These are phyloP conservation scores for Drosophila rellima DNA, from an alignment of 2,888 invertebrate species.

Conservation along the genomic window DNA sequence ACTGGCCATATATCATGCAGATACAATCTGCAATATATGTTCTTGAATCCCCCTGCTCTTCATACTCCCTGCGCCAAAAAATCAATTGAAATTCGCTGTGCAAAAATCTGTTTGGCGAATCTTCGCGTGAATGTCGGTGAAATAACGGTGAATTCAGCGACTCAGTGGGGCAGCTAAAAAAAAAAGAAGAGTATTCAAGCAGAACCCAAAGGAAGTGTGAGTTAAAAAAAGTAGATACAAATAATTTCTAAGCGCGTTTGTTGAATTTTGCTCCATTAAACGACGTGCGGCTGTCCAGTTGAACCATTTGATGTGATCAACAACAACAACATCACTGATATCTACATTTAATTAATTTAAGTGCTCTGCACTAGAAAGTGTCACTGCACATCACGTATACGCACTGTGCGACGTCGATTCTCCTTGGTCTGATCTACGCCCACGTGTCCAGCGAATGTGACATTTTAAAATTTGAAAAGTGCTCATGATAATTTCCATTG, in stretches of 20 bases:
- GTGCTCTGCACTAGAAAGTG: constrained; percentile 64
- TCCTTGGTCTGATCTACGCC: constrained; percentile 53
- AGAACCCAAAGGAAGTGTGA: constrained; percentile 42
- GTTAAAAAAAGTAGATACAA: constrained; percentile 3
- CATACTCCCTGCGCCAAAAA: background rate
- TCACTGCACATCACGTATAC: constrained; percentile 69
- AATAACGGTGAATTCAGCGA: constrained; percentile 57
- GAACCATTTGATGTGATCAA: constrained; percentile 48
- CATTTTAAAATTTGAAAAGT: constrained; percentile 64
- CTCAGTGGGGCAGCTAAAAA: constrained; percentile 47
- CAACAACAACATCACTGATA: constrained; percentile 14
- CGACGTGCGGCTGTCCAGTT: constrained; percentile 57
- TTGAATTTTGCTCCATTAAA: constrained; percentile 60
- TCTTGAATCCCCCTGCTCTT: constrained; percentile 42
- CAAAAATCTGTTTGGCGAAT: constrained; percentile 49
- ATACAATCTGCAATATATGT: constrained; percentile 62
- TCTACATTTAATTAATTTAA: constrained; percentile 65
- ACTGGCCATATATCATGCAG: constrained; percentile 65
- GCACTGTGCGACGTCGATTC: constrained; percentile 46
- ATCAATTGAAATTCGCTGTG: constrained; percentile 67
- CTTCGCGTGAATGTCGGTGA: constrained; percentile 60
- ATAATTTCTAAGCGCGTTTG: constrained; percentile 53
- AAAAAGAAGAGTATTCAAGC: background rate
- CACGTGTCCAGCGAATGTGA: constrained; percentile 56
- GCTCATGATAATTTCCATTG: constrained; percentile 73